Base-by-base conservation (phyloP, 1,140 invertebrate genomes). In the Ceratosolen fusciceps region DNA sequence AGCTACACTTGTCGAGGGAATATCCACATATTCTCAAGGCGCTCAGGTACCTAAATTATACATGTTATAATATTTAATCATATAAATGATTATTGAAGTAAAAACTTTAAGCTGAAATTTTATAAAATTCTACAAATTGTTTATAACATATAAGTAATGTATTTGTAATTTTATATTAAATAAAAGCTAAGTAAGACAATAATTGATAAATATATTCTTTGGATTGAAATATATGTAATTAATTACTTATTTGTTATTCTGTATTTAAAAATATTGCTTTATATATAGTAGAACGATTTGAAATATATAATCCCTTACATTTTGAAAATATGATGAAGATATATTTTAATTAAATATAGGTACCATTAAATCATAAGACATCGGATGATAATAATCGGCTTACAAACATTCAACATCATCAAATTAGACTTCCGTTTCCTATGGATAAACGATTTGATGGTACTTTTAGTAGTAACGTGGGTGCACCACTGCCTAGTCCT, bases 1-100 rank as follows among this genome's bases (percentile, higher is more conserved):
- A 84, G 92, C 90, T 47, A 88, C 90, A 21, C 79, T 92, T 0
- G 82, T 92, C 0, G 91, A 92, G 81, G 88, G 88, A 0, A 14
- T 16, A 37, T 26, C 67, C 31, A 10, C 67, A 68, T 68, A 77
- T 19, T 72, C 58, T 24, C 74, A 80, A 14, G 74, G 73, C 19
- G 47, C 56, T 62, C 74, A 77, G 74, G 77, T 79, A 24, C 29
- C 3, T 74, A 76, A n/a, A n/a, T n/a, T n/a, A n/a, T n/a, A n/a
- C n/a, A n/a, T n/a, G n/a, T n/a, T n/a, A n/a, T n/a, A n/a, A n/a
- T n/a, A n/a, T n/a, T n/a, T n/a, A n/a, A n/a, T n/a, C n/a, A n/a
- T n/a, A n/a, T n/a, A n/a, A n/a, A n/a, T n/a, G n/a, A n/a, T n/a
- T n/a, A n/a, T n/a, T n/a, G n/a, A n/a, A n/a, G n/a, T n/a, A n/a